Conservation (phyloP, 2,797 vertebrate species). For the Remorina albescens region DNA sequence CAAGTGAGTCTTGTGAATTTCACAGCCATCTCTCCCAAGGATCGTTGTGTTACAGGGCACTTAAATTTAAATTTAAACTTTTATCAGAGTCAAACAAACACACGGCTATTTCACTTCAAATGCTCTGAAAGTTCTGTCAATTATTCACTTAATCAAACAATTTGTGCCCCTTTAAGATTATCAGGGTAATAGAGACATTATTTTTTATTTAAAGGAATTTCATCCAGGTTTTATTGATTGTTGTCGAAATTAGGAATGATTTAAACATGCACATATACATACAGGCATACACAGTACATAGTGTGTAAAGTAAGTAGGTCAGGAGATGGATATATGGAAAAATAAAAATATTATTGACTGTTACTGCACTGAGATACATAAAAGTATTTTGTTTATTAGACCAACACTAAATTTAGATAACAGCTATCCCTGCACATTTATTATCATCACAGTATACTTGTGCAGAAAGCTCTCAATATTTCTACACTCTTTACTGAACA, state of each 20-base stretch:
- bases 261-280: not conserved
- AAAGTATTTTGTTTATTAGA: not conserved
- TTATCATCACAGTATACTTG: not conserved
- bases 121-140: not conserved
- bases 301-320: not conserved
- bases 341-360: not conserved
- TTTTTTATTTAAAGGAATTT: not conserved
- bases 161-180: not conserved
- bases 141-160: not conserved
- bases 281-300: not conserved
- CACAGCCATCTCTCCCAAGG: not conserved
- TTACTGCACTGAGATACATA: not conserved
- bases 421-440: not conserved
- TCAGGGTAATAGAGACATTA: not conserved
- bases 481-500: not conserved
- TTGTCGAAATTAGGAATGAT: not conserved
- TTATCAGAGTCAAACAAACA: not conserved
- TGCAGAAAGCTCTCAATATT: not conserved
- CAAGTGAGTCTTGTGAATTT: constrained; percentile 86
- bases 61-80: not conserved
- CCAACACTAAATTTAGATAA: not conserved
- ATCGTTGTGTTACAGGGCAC: not conserved
- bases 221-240: not conserved
- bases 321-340: not conserved
- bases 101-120: too few species aligned